Evolutionary conservation across 2,113 vertebrate genomes (phyloP), one percentile per base, ranked within the genome.

Genomic region (Chamaetylas fuelleborni): DNA sequence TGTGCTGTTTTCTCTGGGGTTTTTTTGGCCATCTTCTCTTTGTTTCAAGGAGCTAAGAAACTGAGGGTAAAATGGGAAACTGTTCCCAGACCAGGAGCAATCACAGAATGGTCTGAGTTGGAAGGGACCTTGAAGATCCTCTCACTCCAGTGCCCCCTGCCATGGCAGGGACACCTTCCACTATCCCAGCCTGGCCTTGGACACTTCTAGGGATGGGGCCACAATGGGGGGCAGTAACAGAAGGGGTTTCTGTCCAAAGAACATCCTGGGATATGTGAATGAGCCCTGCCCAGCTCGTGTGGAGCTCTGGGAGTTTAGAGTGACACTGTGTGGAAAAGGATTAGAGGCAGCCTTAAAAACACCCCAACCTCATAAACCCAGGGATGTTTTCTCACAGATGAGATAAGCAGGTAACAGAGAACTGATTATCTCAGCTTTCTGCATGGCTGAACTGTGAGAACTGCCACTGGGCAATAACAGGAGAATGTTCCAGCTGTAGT

Each of bases 381-480:
- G 31, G 28, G 36, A 34, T 2, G 6, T 33, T 78, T 60, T 9
- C 18, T 43, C 40, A 34, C 4, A 47, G 70, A 3, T 77, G 29
- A 50, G 57, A 23, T 11, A 13, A 77, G 12, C 3, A 45, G 33
- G 38, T 19, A 48, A 10, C 11, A 58, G 18, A 31, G 42, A 66
- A 16, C 8, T 19, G 25, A 13, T 53, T 19, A 4, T 56, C 23
- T 74, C 19, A 5, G 47, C 60, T 93, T 91, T 38, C 23, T 54
- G 5, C 9, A 0, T 2, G 4, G 25, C 47, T 47, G 3, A 17
- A 11, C 6, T 12, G 7, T 61, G 28, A 66, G 29, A 53, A 33
- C 33, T n/a, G 12, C 31, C 19, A 5, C 31, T 5, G 56, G 54
- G 38, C 50, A 50, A 0, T 23, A 25, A 2, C 0, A 57, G n/a